A percentile compares a stretch with the other conserved stretches of the same genome.
These are phyloP conservation scores for Carassius auratus DNA, from an alignment of 2,113 vertebrate genomes.

Conservation along the genomic window DNA sequence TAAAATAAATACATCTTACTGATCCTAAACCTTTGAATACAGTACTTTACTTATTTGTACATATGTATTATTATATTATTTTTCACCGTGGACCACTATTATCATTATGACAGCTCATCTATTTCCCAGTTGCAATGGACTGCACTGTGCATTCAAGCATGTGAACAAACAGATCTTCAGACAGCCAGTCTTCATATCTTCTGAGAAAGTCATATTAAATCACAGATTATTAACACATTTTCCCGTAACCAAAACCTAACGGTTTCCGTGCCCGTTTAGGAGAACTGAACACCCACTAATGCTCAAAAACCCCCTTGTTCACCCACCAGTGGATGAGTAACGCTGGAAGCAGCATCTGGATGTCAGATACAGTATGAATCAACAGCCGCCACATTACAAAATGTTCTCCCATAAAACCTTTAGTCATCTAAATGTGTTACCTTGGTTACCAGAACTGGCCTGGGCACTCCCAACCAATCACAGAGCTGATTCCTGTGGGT, in stretches of 20 bases:
- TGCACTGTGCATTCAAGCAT: background rate
- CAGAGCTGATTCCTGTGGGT: conserved; percentile 84
- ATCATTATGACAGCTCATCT: background rate
- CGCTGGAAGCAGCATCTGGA: conserved; percentile 29
- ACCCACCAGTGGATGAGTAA: conserved; percentile 3
- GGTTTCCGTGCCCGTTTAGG: conserved; percentile 28
- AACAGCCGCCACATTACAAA: background rate
- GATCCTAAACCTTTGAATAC: too few species aligned
- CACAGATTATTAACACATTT: background rate
- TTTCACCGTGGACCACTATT: too few species aligned
- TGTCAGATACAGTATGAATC: conserved; percentile 1
- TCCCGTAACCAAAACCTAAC: background rate
- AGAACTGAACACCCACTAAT: conserved; percentile 4
- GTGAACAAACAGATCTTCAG: background rate
- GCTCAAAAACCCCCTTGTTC: background rate
- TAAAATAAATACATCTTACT: too few species aligned
- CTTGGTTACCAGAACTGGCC: conserved; percentile 80
- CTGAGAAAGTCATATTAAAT: background rate
- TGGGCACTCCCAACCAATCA: conserved; percentile 83
- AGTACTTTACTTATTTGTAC: too few species aligned
- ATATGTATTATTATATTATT: too few species aligned
- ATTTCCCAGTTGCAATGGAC: background rate
- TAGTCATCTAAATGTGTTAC: conserved; percentile 64
- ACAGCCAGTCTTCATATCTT: background rate
- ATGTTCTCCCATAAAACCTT: background rate